Evolutionary conservation across 2,888 invertebrate species (phyloP).

Genomic region (Taenaris catops): DNA sequence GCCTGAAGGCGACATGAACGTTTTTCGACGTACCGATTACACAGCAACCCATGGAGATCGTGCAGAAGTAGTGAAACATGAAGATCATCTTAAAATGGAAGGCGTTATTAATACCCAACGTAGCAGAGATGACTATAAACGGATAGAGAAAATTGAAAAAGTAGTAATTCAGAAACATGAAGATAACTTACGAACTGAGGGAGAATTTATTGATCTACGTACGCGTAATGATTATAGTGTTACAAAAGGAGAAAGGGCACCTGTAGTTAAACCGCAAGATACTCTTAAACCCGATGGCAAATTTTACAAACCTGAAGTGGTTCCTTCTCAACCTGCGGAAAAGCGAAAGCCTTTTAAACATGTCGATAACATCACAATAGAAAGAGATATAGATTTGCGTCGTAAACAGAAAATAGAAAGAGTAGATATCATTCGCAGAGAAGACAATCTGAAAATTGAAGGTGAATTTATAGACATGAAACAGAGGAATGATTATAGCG

Average conservation of each 20-base stretch:
- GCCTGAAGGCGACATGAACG: conserved; percentile 80
- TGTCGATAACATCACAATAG: conserved; percentile 81
- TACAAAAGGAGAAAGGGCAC: conserved; percentile 80
- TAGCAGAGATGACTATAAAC: conserved; percentile 78
- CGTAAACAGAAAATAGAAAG: conserved; percentile 74
- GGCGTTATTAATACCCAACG: conserved; percentile 78
- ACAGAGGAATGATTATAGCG: conserved; percentile 75
- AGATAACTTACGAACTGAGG: conserved; percentile 80
- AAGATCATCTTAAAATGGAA: conserved; percentile 85
- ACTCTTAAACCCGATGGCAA: conserved; percentile 81
- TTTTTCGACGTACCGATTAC: conserved; percentile 57
- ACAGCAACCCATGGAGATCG: conserved; percentile 80
- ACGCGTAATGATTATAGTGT: conserved; percentile 75
- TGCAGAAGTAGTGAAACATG: conserved; percentile 79
- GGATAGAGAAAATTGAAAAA: conserved; percentile 74
- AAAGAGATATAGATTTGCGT: conserved; percentile 51
- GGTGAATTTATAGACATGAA: conserved; percentile 80
- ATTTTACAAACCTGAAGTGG: conserved; percentile 72
- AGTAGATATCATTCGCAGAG: conserved; percentile 79
- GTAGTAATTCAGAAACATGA: conserved; percentile 73
- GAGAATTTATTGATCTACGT: conserved; percentile 71
- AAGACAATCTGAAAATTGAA: conserved; percentile 82
- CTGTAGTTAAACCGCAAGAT: conserved; percentile 82
- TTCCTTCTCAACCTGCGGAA: conserved; percentile 74
- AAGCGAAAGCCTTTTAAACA: conserved; percentile 77